Conservation (phyloP, 53 echinoderm and acorn worm species). For the Antedon mediterranea region DNA sequence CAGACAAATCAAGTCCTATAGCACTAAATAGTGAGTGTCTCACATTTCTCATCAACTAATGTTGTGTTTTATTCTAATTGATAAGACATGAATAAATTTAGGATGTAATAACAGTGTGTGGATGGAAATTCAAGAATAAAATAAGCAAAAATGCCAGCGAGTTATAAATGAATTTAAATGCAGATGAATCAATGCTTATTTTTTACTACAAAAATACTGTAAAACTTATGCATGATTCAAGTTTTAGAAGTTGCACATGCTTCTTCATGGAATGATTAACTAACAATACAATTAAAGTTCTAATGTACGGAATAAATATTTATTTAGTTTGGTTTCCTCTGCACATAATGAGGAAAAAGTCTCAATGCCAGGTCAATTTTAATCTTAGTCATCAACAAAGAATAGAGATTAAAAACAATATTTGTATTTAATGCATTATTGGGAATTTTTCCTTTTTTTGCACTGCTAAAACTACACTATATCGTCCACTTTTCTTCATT, state of each 20-base stretch:
- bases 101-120: too few species aligned
- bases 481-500: background rate
- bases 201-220: background rate
- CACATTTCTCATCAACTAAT: background rate
- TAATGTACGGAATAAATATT: background rate
- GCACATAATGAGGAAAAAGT: background rate
- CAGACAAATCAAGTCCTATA: background rate
- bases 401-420: background rate
- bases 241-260: background rate
- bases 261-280: background rate
- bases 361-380: background rate
- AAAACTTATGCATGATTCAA: background rate
- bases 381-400: background rate
- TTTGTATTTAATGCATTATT: background rate
- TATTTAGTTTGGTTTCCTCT: background rate
- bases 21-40: background rate
- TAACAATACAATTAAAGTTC: background rate
- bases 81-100: background rate
- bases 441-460: background rate
- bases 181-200: too few species aligned
- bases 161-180: too few species aligned
- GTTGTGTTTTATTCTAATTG: background rate
- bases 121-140: too few species aligned
- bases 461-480: background rate
- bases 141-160: too few species aligned